Evolutionary conservation across 2,113 vertebrate species (phyloP).

Genomic region (Ctenodactylus gundi): DNA sequence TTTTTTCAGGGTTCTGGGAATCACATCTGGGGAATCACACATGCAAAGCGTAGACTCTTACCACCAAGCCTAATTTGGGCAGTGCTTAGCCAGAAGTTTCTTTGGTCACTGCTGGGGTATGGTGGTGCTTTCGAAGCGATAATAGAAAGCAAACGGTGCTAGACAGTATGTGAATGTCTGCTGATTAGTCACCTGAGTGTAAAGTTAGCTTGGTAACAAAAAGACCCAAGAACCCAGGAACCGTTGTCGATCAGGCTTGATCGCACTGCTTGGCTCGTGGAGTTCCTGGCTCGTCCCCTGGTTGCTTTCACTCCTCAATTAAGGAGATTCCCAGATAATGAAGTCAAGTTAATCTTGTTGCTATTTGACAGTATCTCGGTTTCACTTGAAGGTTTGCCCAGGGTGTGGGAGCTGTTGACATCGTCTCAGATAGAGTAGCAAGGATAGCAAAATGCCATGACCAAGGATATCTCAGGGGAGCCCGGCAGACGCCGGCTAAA

Average conservation of each 20-base stretch:
- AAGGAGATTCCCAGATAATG: conserved; percentile 57
- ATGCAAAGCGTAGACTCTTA: not conserved
- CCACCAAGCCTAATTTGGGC: not conserved
- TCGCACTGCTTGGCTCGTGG: not conserved
- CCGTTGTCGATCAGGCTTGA: not conserved
- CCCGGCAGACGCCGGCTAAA: not conserved
- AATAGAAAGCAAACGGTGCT: not conserved
- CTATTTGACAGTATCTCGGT: conserved; percentile 58
- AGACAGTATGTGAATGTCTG: not conserved
- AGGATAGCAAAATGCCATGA: conserved; percentile 27
- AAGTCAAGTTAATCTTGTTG: conserved; percentile 37
- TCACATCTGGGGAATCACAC: not conserved
- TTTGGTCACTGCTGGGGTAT: not conserved
- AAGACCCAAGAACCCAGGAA: not conserved
- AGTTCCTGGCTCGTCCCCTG: conserved; percentile 11
- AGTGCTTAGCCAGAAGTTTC: not conserved
- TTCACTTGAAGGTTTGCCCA: conserved; percentile 65
- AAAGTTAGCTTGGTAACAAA: not conserved
- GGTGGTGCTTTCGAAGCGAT: not conserved
- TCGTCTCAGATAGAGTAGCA: conserved; percentile 34
- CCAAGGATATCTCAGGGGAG: not conserved
- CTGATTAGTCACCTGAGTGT: not conserved
- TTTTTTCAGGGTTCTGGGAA: not conserved
- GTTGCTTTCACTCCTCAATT: conserved; percentile 39
- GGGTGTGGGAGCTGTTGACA: conserved; percentile 57